Evolutionary conservation across 2,888 invertebrate genomes (phyloP), one percentile per base, ranked within the genome.

Genomic region (Antheraea yamamai): DNA sequence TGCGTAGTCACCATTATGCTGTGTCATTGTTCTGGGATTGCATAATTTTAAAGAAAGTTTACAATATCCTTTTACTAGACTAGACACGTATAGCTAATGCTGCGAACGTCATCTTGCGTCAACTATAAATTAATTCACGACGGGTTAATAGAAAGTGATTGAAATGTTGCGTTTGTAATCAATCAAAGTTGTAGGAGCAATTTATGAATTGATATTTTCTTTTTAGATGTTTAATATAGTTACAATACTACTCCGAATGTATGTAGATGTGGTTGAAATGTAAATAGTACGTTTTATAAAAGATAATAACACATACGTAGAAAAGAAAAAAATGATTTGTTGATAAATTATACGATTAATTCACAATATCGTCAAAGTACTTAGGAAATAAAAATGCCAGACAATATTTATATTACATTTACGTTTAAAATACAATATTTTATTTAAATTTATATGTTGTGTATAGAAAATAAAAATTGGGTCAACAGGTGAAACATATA

Each of bases 21-120:
- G 30, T 74, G 61, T 76, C 74, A 76, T 74, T 74, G 51, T 75
- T 72, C 75, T 70, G 64, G 26, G 26, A 70, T 76, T 76, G 76
- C 76, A 72, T 76, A 74, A 76, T 73, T 47, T 73, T 74, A 55
- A 75, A 74, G 76, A 76, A 76, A 76, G 76, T 76, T 74, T 64
- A 26, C 68, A 35, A 76, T 72, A 72, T 74, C 74, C 74, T 73
- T 61, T 74, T 76, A 73, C 58, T 26, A 71, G 51, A 75, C 26
- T 26, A 39, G 26, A 58, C 72, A 58, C 72, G 74, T 72, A 30
- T 58, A 26, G 74, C 71, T 72, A 72, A 75, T 72, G 61, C 70
- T 71, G 39, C 70, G n/a, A 70, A 39, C 39, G 55, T 58, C 61
- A 47, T 75, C 61, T 72, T 72, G 61, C 74, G 72, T 47, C 47